phyloP scores from a whole-genome alignment of 2,797 vertebrate species.

The Allobates femoralis region DNA sequence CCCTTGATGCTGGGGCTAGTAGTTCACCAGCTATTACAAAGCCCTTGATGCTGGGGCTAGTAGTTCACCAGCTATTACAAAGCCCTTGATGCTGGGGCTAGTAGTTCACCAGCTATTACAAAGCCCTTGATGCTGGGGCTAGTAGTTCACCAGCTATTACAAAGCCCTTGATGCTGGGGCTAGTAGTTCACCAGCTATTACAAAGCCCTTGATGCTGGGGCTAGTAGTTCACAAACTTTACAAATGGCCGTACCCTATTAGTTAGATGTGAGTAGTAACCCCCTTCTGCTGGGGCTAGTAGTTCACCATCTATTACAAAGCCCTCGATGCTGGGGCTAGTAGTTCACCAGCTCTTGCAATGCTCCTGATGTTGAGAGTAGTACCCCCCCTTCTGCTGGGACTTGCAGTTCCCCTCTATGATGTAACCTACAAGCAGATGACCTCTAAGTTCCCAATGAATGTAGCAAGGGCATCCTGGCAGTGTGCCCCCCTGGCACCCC shows the following conservation, averaged over 20 bases:
- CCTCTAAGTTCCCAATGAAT: constrained; percentile 18
- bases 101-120: neutral
- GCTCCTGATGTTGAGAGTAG: neutral
- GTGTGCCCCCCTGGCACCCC: neutral
- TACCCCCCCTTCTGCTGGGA: neutral
- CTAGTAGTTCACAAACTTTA: neutral
- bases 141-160: neutral
- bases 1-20: neutral
- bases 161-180: neutral
- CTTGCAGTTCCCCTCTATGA: neutral
- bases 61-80: neutral
- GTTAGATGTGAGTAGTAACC: too few relatives aligned
- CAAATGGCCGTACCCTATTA: too few relatives aligned
- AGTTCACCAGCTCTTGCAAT: neutral
- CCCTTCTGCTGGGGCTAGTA: neutral
- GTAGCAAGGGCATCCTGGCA: neutral
- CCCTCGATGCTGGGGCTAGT: neutral
- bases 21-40: neutral
- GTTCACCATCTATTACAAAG: neutral
- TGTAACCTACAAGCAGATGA: neutral
- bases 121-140: neutral
- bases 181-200: neutral
- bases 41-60: neutral
- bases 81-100: too few relatives aligned
- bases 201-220: neutral